These are phyloP conservation scores for Caiman crocodilus DNA, from an alignment of 2,797 vertebrate species.

Conservation along the genomic window DNA sequence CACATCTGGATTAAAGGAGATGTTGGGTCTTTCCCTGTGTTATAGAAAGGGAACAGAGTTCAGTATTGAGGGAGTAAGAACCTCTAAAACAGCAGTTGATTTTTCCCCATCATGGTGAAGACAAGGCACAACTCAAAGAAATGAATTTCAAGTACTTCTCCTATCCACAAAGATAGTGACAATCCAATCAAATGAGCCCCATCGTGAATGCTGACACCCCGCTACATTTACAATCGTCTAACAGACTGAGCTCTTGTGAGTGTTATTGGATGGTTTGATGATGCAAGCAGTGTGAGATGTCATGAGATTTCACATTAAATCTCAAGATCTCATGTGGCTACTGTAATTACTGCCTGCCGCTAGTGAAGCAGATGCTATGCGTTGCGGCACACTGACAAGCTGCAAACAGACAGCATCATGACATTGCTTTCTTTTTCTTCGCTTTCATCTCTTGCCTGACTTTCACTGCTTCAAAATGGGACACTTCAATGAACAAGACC, in stretches of 20 bases:
- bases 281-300: fast-evolving
- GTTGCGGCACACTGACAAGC: not conserved
- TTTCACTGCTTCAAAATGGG: not conserved
- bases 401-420: not conserved
- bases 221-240: not conserved
- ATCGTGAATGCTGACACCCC: not conserved
- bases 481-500: not conserved
- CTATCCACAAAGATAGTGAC: not conserved
- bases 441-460: not conserved
- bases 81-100: not conserved
- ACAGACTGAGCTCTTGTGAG: fast-evolving
- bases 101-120: not conserved
- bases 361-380: not conserved
- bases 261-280: not conserved
- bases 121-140: not conserved
- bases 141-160: not conserved
- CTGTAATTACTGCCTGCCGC: not conserved
- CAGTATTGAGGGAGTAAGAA: not conserved
- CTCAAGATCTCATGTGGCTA: not conserved
- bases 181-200: not conserved
- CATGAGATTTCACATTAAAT: fast-evolving
- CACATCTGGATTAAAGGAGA: not conserved
- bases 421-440: fast-evolving
- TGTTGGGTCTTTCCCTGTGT: not conserved
- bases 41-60: not conserved